Conservation (phyloP, 2,113 vertebrate genomes). For the Mesocricetus auratus region DNA sequence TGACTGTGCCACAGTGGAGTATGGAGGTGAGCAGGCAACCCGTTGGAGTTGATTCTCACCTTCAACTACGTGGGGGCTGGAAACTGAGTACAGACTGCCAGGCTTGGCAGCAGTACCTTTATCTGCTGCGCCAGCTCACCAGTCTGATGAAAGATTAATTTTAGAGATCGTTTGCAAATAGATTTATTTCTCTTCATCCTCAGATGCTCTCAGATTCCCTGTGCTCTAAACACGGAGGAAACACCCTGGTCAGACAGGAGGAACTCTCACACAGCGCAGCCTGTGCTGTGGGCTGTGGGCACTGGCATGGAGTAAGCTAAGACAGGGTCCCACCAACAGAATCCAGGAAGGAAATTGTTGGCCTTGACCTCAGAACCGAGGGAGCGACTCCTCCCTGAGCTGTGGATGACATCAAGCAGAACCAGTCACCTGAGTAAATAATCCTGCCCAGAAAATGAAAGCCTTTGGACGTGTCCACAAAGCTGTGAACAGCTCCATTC, state of each 20-base stretch:
- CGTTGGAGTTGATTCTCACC: background rate
- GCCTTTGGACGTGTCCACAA: constrained; percentile 50
- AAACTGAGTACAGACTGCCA: background rate
- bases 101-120: too few species aligned
- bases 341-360: constrained; percentile 23
- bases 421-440: constrained; percentile 83
- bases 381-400: background rate
- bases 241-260: background rate
- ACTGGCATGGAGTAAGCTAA: background rate
- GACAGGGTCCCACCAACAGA: background rate
- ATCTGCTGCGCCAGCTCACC: background rate
- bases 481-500: constrained; percentile 33
- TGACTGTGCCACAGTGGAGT: background rate
- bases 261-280: background rate
- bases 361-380: constrained; percentile 5
- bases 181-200: background rate
- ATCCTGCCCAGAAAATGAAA: constrained; percentile 37
- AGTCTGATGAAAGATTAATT: background rate
- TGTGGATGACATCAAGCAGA: constrained; percentile 48
- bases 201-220: background rate
- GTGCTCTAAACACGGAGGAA: background rate
- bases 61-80: background rate
- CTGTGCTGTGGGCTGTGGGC: background rate
- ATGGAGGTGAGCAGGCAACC: background rate
- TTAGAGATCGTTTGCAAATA: background rate